Evolutionary conservation across 2,797 vertebrate genomes (phyloP).

Genomic region (Lagodon rhomboides): DNA sequence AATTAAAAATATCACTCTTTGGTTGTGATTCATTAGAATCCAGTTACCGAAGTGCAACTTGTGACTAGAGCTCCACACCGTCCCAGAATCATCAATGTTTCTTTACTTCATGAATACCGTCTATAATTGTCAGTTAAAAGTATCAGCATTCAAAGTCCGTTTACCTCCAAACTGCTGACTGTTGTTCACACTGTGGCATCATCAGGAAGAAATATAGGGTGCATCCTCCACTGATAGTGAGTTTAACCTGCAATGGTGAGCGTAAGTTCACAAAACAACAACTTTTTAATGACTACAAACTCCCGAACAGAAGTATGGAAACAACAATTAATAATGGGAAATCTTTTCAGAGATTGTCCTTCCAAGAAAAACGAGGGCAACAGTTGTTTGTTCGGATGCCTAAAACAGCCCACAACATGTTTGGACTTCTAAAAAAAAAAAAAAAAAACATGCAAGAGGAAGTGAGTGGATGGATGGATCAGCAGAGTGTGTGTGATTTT

Average conservation of each 20-base stretch:
- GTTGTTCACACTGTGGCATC: no score
- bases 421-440: neutral
- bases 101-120: no score
- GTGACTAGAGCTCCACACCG: no score
- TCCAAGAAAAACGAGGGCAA: neutral
- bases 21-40: no score
- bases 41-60: no score
- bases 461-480: neutral
- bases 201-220: no score
- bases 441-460: neutral
- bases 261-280: neutral
- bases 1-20: no score
- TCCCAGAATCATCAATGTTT: no score
- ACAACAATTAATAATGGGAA: neutral
- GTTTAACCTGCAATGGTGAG: neutral
- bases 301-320: neutral
- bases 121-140: no score
- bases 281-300: neutral
- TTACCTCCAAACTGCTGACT: no score
- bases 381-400: neutral
- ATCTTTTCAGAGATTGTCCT: neutral
- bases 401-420: neutral
- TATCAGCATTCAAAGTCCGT: no score
- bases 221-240: no score
- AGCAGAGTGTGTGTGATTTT: neutral